These are phyloP conservation scores for Pteria penguin DNA, from an alignment of 2,888 invertebrate genomes.

Conservation along the genomic window DNA sequence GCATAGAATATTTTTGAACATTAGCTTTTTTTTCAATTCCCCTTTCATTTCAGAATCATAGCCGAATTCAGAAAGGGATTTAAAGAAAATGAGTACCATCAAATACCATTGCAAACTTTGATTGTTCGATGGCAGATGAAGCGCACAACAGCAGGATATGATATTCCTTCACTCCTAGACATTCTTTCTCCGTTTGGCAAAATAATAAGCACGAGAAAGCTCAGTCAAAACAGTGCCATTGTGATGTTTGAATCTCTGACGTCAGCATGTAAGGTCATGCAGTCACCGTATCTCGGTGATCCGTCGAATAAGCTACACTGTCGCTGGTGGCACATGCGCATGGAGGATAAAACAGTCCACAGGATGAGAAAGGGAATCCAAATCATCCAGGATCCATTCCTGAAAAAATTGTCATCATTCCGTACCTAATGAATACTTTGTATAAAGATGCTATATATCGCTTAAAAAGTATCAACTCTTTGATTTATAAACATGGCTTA, in stretches of 20 bases:
- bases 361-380: conserved; percentile 36
- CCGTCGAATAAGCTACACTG: conserved; percentile 53
- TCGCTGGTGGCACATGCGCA: conserved; percentile 60
- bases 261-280: conserved; percentile 54
- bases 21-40: too few species aligned
- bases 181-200: conserved; percentile 52
- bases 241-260: conserved; percentile 54
- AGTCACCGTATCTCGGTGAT: conserved; percentile 49
- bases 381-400: conserved; percentile 39
- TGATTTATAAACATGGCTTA: too few species aligned
- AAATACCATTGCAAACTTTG: conserved; percentile 56
- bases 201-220: conserved; percentile 44
- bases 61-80: conserved; percentile 36
- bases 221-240: conserved; percentile 57
- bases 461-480: too few species aligned
- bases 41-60: too few species aligned
- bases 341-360: conserved; percentile 58
- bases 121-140: conserved; percentile 59
- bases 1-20: too few species aligned
- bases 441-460: too few species aligned
- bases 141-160: conserved; percentile 44
- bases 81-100: conserved; percentile 47
- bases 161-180: conserved; percentile 27
- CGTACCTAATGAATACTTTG: too few species aligned
- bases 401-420: too few species aligned